phyloP scores from a whole-genome alignment of 2,888 invertebrate species.

The Gerris lacustris region DNA sequence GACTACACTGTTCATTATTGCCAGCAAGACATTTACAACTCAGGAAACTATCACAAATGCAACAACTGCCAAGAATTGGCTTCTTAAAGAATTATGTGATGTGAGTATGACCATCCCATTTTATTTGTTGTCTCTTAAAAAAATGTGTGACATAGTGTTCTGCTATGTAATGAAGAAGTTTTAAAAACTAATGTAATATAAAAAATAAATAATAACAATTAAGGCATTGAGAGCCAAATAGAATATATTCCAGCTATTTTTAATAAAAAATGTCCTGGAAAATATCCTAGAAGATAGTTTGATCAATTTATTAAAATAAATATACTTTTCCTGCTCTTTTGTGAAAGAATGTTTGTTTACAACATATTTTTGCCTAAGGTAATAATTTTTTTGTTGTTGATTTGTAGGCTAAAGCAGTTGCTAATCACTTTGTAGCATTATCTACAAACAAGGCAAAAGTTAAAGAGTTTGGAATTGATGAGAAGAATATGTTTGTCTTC shows the following conservation, averaged over 20 bases:
- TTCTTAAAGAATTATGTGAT: slow-evolving; percentile 71
- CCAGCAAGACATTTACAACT: slow-evolving; percentile 98
- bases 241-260: too few relatives aligned
- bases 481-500: slow-evolving; percentile 97
- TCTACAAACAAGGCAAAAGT: slow-evolving; percentile 92
- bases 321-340: too few relatives aligned
- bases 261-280: too few relatives aligned
- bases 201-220: background rate
- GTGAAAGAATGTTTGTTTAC: too few relatives aligned
- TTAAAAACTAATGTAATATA: background rate
- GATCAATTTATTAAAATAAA: too few relatives aligned
- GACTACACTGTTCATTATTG: slow-evolving; percentile 93
- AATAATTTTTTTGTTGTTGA: too few relatives aligned
- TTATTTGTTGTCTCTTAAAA: slow-evolving; percentile 16
- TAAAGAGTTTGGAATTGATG: slow-evolving; percentile 93
- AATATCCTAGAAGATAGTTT: too few relatives aligned
- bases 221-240: too few relatives aligned
- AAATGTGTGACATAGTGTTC: background rate
- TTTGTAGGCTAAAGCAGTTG: slow-evolving; percentile 61
- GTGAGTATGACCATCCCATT: slow-evolving; percentile 43
- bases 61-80: slow-evolving; percentile 93
- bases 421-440: slow-evolving; percentile 95
- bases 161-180: too few relatives aligned
- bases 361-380: too few relatives aligned
- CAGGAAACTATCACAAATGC: slow-evolving; percentile 99